These are phyloP conservation scores for Torymus auratus DNA, from an alignment of 2,888 invertebrate genomes.

Conservation along the genomic window DNA sequence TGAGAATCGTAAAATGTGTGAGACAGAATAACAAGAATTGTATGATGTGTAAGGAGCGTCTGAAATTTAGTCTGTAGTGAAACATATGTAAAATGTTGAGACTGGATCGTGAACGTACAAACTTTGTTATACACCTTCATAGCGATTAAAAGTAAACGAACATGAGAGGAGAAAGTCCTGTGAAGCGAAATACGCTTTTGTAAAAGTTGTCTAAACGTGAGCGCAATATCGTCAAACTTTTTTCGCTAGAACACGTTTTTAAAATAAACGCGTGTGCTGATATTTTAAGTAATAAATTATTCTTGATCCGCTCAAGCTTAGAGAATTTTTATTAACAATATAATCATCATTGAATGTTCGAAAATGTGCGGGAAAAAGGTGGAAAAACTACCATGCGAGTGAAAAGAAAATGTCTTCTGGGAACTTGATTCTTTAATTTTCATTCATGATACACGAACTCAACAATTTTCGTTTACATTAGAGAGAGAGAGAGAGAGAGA, in stretches of 20 bases:
- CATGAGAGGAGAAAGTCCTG: constrained; percentile 10
- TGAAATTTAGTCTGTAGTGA: constrained; percentile 51
- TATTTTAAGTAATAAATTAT: not conserved
- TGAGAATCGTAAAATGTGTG: not conserved
- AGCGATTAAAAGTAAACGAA: constrained; percentile 28
- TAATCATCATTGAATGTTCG: constrained; percentile 1
- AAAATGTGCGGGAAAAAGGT: not conserved
- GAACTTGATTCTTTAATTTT: constrained; percentile 4
- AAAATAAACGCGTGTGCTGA: too few species aligned
- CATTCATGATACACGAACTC: too few species aligned
- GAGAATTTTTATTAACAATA: constrained; percentile 24
- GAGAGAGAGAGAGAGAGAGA: not conserved
- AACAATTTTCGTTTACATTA: too few species aligned
- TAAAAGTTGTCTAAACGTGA: constrained; percentile 43
- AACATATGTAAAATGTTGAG: constrained; percentile 65
- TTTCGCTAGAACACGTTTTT: not conserved
- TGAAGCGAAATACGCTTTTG: constrained; percentile 33
- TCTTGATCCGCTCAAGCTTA: constrained; percentile 32
- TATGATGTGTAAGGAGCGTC: not conserved
- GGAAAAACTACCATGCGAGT: not conserved
- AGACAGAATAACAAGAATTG: not conserved
- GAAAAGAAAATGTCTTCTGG: not conserved
- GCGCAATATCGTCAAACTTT: constrained; percentile 4
- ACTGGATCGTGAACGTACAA: constrained; percentile 71
- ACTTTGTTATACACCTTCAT: constrained; percentile 50